Evolutionary conservation across 2,888 invertebrate genomes (phyloP).

Genomic region (Trachelus tabidus): DNA sequence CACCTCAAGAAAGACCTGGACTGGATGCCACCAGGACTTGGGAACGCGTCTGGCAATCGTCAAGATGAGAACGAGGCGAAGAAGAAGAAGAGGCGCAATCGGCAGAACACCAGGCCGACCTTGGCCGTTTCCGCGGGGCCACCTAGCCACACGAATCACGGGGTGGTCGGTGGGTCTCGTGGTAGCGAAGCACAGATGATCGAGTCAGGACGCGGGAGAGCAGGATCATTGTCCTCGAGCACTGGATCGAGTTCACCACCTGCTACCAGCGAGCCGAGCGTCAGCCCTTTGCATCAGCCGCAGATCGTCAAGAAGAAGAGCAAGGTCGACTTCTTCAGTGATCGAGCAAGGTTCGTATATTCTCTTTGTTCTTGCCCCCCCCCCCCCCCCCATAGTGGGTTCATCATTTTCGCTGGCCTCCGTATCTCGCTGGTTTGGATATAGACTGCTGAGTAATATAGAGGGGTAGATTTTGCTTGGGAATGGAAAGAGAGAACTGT

Average conservation of each 20-base stretch:
- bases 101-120: constrained; percentile 73
- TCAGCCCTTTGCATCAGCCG: constrained; percentile 76
- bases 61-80: constrained; percentile 70
- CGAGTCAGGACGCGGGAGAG: constrained; percentile 70
- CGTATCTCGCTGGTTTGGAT: not conserved
- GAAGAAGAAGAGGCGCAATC: constrained; percentile 78
- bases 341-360: constrained; percentile 80
- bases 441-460: not conserved
- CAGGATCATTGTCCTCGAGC: constrained; percentile 82
- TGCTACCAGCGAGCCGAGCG: constrained; percentile 80
- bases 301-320: constrained; percentile 77
- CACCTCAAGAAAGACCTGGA: constrained; percentile 95
- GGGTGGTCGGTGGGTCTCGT: constrained; percentile 35
- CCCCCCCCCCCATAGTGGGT: not conserved
- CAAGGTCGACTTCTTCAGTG: constrained; percentile 82
- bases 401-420: not conserved
- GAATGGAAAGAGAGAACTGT: not conserved
- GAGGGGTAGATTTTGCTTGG: not conserved
- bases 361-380: not conserved
- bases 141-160: constrained; percentile 62
- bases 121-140: constrained; percentile 71
- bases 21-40: constrained; percentile 82
- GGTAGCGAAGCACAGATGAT: constrained; percentile 54
- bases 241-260: constrained; percentile 86
- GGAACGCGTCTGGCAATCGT: constrained; percentile 66